Evolutionary conservation across 2,888 invertebrate species (phyloP).

Genomic region (Cistogaster globosa): DNA sequence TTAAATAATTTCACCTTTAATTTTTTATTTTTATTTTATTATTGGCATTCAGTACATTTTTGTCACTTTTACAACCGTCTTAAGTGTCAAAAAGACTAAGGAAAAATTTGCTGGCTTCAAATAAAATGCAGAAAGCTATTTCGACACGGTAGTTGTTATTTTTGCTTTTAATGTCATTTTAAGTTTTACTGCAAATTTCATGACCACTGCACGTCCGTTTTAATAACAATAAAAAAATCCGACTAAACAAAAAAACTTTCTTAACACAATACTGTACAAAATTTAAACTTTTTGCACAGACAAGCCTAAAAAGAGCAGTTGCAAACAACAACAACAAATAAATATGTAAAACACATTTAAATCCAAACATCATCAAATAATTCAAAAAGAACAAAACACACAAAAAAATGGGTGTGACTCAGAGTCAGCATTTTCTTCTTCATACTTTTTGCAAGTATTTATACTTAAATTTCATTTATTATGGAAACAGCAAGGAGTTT

Average conservation of each 20-base stretch:
- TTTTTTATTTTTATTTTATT: conserved; percentile 7
- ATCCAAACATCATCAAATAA: conserved; percentile 56
- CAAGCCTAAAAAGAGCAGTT: neutral
- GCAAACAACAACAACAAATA: neutral
- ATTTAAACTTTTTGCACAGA: conserved; percentile 22
- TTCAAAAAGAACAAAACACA: neutral
- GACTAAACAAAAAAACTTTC: conserved; percentile 34
- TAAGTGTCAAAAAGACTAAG: conserved; percentile 21
- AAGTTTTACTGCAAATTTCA: conserved; percentile 67
- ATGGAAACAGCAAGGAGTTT: conserved; percentile 42
- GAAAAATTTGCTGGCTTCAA: conserved; percentile 36
- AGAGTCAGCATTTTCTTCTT: conserved; percentile 27
- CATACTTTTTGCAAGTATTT: conserved; percentile 36
- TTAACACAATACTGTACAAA: conserved; percentile 5
- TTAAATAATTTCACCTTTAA: conserved; percentile 26
- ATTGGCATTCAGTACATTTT: conserved; percentile 47
- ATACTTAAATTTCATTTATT: conserved; percentile 34
- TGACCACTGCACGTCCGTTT: conserved; percentile 65
- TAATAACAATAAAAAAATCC: conserved; percentile 39
- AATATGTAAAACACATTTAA: conserved; percentile 6
- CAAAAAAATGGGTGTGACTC: conserved; percentile 63
- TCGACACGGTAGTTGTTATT: conserved; percentile 46
- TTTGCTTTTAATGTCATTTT: conserved; percentile 42
- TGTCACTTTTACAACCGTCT: conserved; percentile 17
- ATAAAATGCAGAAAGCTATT: conserved; percentile 61